Base-by-base conservation (phyloP, 2,113 vertebrate species). In the Orycteropus afer region DNA sequence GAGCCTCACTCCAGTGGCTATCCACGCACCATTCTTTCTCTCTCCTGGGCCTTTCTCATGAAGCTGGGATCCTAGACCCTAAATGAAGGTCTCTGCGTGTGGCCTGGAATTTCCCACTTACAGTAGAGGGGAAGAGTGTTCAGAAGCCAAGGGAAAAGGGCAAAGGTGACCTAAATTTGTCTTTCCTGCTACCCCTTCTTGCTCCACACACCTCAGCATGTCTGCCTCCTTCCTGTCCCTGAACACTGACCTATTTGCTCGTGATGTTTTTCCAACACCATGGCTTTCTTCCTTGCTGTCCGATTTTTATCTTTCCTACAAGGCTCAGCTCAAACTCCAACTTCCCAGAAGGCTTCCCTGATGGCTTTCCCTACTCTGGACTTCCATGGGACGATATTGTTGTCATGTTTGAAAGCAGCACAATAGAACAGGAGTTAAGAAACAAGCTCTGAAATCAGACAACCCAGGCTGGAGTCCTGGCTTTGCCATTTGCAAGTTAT, bases 331-430 rank as follows among this genome's bases (percentile, higher is more conserved):
- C 84, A 10, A 69, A 23, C 3, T 13, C 82, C 3, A 2, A 29
- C 89, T 83, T 90, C 86, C 49, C 57, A 59, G 94, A 89, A 89
- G 90, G 37, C 89, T 20, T 27, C 51, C 78, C 7, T 15, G 81
- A 37, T 0, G 3, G 40, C 10, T 49, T 25, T 71, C 29, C n/a
- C 27, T 15, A 17, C 83, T 49, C 55, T 7, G 55, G 2, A 10
- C 40, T 23, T 49, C 78, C 32, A 0, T 0, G 5, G 40, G 67
- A 7, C 2, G 1, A 45, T 29, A 17, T 47, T 59, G 10, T 59
- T 49, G 51, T 42, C 4, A 0, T 14, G 85, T 29, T 29, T 13
- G 49, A 81, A 65, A 81, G 74, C 42, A 8, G 51, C 51, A 20
- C 45, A 1, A 3, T 2, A 34, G 22, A 34, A 55, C 10, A 2